These are phyloP conservation scores for Syngnathus acus DNA, from an alignment of 2,797 vertebrate species.

Conservation along the genomic window DNA sequence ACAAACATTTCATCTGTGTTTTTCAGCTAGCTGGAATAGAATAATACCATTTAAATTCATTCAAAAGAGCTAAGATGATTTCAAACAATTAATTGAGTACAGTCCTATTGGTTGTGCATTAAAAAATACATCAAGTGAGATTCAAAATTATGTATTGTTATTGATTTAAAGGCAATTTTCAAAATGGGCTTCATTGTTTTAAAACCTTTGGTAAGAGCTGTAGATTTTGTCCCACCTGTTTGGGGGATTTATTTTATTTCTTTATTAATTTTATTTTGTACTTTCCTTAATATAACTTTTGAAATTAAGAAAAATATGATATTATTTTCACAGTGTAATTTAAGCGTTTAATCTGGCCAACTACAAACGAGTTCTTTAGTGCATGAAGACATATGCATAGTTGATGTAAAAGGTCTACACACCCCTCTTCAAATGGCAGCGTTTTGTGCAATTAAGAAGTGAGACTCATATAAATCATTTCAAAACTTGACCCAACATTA, in stretches of 20 bases:
- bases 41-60: not conserved
- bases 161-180: not conserved
- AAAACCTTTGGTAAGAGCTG: not conserved
- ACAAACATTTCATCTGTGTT: not conserved
- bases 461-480: too few relatives aligned
- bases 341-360: too few relatives aligned
- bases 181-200: not conserved
- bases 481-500: too few relatives aligned
- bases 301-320: too few relatives aligned
- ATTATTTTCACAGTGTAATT: too few relatives aligned
- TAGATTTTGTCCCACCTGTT: not conserved
- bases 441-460: too few relatives aligned
- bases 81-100: not conserved
- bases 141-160: not conserved
- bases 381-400: too few relatives aligned
- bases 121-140: not conserved
- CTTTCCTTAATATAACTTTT: too few relatives aligned
- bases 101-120: not conserved
- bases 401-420: too few relatives aligned
- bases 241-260: not conserved
- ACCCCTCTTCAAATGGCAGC: too few relatives aligned
- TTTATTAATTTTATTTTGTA: too few relatives aligned
- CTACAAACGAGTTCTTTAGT: too few relatives aligned
- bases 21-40: not conserved
- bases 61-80: not conserved